Evolutionary conservation across 1,140 invertebrate genomes (phyloP), one percentile per base, ranked within the genome.

Genomic region (Oreohelix idahoensis): DNA sequence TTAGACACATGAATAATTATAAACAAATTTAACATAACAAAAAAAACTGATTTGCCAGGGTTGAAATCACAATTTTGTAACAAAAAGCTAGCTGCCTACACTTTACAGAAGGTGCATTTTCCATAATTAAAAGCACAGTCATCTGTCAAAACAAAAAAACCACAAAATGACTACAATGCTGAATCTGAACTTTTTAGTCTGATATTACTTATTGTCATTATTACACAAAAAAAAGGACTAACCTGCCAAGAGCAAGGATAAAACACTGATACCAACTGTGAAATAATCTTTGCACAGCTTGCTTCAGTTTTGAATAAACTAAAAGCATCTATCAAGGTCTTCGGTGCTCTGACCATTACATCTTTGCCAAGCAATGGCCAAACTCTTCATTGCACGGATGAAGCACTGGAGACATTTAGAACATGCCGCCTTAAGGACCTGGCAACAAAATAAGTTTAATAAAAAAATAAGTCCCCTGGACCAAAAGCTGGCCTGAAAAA

Each of bases 401-500:
- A 99, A 95, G 87, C 95, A 94, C 93, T 99, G 97, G 84, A 98
- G 94, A 38, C 97, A 98, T 94, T 98, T 98, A 0, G 97, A 96
- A 86, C 96, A 96, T 0, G 97, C n/a, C n/a, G n/a, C 96, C 93
- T 98, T 97, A 45, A 99, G 93, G 23, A 94, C 91, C 91, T 93
- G 76, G 15, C 82, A 23, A 81, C n/a, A n/a, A 70, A 8, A 81
- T 1, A 69, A 29, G 69, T n/a, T 17, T 69, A 4, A 42, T 69
- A 35, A 35, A 69, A 4, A 69, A 29, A 42, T 69, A 78, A 26
- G 42, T 45, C 5, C 42, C n/a, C 15, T n/a, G n/a, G n/a, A n/a
- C n/a, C n/a, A n/a, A n/a, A n/a, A n/a, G n/a, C n/a, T n/a, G n/a
- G n/a, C n/a, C n/a, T 15, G 35, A 75, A n/a, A n/a, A n/a, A n/a